Evolutionary conservation across 64 coral and sea anemone genomes (phyloP), one percentile per base, ranked within the genome.

Genomic region (Astreopora myriophthalma): DNA sequence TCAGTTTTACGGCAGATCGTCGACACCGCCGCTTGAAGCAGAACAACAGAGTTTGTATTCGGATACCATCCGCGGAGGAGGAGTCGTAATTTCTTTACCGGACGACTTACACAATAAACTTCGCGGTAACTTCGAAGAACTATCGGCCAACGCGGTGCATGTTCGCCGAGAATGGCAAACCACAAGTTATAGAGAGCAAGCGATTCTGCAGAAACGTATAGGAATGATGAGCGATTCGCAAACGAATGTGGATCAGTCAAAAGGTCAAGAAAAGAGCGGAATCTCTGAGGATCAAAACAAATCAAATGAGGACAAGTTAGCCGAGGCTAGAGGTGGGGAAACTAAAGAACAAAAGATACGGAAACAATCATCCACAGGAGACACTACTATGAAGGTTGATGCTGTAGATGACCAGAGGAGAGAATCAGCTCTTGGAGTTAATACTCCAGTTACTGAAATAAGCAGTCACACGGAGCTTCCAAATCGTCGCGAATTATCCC

Each of bases 131-230:
- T 98, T 90, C 87, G 96, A 98, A 17, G 85, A 94, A 57, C 80
- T 98, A 48, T 93, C 86, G 28, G 62, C 86, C 8, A 89, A 86
- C 48, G 83, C 90, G 57, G 87, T 98, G 14, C 93, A 95, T 35
- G 75, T 93, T 12, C 95, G 90, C 31, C 71, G 97, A 89, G 94
- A 99, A 71, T 99, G 97, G 97, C 97, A 99, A 73, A 99, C 94
- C 39, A 90, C 87, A 13, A 93, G 97, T 23, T 99, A 99, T 61
- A 90, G 88, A 60, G 90, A 96, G 55, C 97, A 99, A 63, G 96
- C 93, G 5, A 75, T 97, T 30, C 27, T 97, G 7, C 91, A 86
- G 37, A 93, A 85, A 57, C 80, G 95, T 13, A 51, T 97, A 62
- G 95, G 87, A 24, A 75, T 68, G 23, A 90, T 87, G 58, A 78